These are phyloP conservation scores for Callosobruchus maculatus DNA, from an alignment of 2,888 invertebrate species.

Conservation along the genomic window DNA sequence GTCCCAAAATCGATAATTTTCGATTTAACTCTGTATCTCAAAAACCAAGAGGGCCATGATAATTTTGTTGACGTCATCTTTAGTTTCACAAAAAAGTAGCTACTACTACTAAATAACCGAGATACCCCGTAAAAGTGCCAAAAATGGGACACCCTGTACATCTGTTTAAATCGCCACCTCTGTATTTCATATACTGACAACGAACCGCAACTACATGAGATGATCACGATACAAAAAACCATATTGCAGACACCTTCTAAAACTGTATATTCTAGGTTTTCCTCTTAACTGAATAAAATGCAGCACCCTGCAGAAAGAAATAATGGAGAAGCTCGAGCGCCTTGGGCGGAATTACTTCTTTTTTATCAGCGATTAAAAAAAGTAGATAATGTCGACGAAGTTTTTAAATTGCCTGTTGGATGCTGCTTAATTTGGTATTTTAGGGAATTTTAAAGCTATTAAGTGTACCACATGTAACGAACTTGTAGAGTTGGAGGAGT, in stretches of 20 bases:
- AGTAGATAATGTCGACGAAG: constrained; percentile 1
- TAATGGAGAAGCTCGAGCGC: not conserved
- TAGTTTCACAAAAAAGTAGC: no score
- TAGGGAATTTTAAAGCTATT: no score
- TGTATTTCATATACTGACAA: no score
- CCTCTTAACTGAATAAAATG: not conserved
- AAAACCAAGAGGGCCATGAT: no score
- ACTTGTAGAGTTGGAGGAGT: not conserved
- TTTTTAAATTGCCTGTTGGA: not conserved
- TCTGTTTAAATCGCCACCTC: no score
- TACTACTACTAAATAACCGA: no score
- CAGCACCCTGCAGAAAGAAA: not conserved
- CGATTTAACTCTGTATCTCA: no score
- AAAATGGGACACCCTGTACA: no score
- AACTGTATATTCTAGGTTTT: not conserved
- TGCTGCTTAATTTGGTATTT: constrained; percentile 1
- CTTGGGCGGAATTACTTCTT: not conserved
- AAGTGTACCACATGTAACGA: not conserved
- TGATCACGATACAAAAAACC: not conserved
- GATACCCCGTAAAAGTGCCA: no score
- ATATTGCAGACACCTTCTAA: no score
- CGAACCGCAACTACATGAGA: not conserved
- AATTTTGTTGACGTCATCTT: no score
- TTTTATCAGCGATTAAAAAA: not conserved
- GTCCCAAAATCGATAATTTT: no score